These are phyloP conservation scores for Hemitrygon akajei DNA, from an alignment of 2,797 vertebrate species.

Conservation along the genomic window DNA sequence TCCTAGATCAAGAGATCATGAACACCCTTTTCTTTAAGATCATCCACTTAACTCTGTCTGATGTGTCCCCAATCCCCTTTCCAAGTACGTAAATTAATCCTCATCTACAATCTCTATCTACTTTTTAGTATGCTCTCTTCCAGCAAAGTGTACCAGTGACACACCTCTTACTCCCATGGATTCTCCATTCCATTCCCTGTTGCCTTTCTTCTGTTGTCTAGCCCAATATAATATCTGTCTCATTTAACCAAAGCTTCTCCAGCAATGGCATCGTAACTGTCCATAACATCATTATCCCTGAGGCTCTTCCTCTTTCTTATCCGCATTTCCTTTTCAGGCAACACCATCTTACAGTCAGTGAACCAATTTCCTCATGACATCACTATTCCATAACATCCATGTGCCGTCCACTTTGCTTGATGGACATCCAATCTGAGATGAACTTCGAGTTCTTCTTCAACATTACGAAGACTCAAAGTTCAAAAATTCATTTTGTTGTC, in stretches of 20 bases:
- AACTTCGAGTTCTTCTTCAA: neutral
- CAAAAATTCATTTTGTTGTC: too few relatives aligned
- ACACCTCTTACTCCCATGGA: neutral
- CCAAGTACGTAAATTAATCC: neutral
- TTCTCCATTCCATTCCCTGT: neutral
- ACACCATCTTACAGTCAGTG: neutral
- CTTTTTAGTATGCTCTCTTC: neutral
- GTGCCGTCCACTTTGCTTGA: neutral
- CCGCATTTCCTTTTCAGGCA: neutral
- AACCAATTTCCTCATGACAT: neutral
- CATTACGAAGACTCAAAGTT: too few relatives aligned
- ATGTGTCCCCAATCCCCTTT: neutral
- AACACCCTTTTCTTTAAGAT: neutral
- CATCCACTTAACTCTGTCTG: neutral
- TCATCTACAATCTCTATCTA: neutral
- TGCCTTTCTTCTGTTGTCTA: neutral
- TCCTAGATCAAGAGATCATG: neutral
- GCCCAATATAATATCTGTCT: neutral
- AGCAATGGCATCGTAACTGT: neutral
- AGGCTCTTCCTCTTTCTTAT: neutral
- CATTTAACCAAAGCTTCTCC: neutral
- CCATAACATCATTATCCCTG: neutral
- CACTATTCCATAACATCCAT: neutral
- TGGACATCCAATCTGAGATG: neutral
- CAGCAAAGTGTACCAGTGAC: neutral